Base-by-base conservation (phyloP, 2,113 vertebrate genomes). In the Phocoena sinus region DNA sequence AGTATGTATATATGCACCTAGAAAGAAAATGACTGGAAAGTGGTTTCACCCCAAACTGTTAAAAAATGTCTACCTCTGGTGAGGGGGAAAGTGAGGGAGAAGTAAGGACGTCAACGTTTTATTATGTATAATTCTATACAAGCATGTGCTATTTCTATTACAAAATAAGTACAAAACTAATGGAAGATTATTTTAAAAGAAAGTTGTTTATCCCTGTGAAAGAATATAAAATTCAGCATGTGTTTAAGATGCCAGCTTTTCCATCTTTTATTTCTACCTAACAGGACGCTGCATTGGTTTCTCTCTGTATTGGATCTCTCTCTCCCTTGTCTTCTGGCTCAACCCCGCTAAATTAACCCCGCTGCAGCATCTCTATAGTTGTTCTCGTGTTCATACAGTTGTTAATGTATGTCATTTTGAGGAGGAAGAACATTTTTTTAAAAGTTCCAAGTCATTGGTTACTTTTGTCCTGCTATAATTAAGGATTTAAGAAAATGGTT, bases 391-490 rank as follows among this genome's bases (percentile, higher is more conserved):
- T 92, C 58, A 91, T 83, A 33, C 18, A 74, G 41, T 86, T 94
- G 33, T 86, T 93, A 82, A n/a, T 89, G 20, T 88, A 17, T 73
- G 5, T 67, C 74, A 58, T 96, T 96, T 95, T 94, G 73, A 71
- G 26, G 67, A 91, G 31, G 53, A 91, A 93, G 62, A 81, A 70
- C 70, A 67, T 85, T 96, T 93, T 89, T 18, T 33, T 38, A 63
- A 73, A 91, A 70, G 9, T 83, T 82, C 33, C 23, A 90, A 92
- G 87, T 92, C 76, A 84, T 81, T 95, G 70, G 50, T 94, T 97
- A 84, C 50, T 90, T 97, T 94, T 50, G 28, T 96, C n/a, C 53
- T 95, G 56, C 33, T 68, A 18, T 95, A 89, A 96, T 94, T 79
- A 86, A 93, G 63, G 44, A 84, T 28, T 80, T 87, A 70, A 92